These are phyloP conservation scores for Idaea straminata DNA, from an alignment of 2,888 invertebrate species.

Conservation along the genomic window DNA sequence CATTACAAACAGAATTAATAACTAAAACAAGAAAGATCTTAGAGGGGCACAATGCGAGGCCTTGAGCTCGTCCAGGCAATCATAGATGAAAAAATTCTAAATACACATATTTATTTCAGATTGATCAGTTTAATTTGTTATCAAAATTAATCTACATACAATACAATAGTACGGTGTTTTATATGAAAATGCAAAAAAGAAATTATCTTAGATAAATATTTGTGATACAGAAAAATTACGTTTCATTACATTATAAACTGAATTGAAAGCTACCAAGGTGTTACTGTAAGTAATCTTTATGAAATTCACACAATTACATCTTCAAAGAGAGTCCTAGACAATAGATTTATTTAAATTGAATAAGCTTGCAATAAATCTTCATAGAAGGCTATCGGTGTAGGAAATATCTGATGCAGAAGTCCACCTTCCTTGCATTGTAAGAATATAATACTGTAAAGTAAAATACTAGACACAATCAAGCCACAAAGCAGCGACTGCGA, in stretches of 20 bases:
- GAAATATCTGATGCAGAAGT: slow-evolving; percentile 70
- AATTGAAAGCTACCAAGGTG: not conserved
- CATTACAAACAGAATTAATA: too few species aligned
- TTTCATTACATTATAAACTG: not conserved
- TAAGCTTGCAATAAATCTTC: slow-evolving; percentile 74
- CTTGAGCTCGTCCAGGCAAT: too few species aligned
- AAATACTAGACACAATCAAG: not conserved
- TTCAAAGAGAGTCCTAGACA: slow-evolving; percentile 39
- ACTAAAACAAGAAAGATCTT: too few species aligned
- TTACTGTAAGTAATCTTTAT: slow-evolving; percentile 38
- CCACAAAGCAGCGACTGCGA: not conserved
- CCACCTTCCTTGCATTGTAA: slow-evolving; percentile 50
- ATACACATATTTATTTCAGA: too few species aligned
- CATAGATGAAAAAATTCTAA: too few species aligned
- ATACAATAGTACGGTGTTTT: too few species aligned
- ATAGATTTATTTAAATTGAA: slow-evolving; percentile 74
- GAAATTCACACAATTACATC: slow-evolving; percentile 44
- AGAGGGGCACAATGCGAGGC: too few species aligned
- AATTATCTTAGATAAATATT: too few species aligned
- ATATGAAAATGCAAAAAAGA: too few species aligned
- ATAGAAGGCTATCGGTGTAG: slow-evolving; percentile 74
- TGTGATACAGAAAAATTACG: not conserved
- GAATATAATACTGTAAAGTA: slow-evolving; percentile 23
- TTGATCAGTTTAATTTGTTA: too few species aligned
- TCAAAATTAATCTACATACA: too few species aligned